Percentiles rank a stretch among this genome's conserved stretches.
These are phyloP conservation scores for Thera obeliscata DNA, from an alignment of 2,888 invertebrate species.

Conservation along the genomic window DNA sequence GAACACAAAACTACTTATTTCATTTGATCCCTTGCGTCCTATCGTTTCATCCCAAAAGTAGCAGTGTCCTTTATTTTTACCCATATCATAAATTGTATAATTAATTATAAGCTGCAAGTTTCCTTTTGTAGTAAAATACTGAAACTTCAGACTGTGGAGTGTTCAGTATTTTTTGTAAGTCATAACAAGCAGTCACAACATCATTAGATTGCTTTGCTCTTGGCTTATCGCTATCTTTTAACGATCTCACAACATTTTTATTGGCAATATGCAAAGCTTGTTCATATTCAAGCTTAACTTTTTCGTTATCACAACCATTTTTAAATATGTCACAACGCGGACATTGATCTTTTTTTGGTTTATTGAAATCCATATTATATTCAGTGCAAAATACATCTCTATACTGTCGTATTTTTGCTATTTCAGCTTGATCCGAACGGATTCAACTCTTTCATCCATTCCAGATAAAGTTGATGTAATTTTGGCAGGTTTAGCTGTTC, in stretches of 20 bases:
- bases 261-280: constrained; percentile 24
- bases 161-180: constrained; percentile 23
- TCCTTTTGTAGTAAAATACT: background rate
- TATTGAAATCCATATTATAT: constrained; percentile 5
- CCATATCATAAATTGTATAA: background rate
- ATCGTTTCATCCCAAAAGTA: constrained; percentile 20
- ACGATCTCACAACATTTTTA: constrained; percentile 24
- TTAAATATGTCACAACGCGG: constrained; percentile 18
- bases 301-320: constrained; percentile 5
- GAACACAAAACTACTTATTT: constrained; percentile 22
- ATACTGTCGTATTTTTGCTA: background rate
- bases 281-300: constrained; percentile 19
- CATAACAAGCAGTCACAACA: constrained; percentile 21
- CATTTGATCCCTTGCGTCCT: constrained; percentile 20
- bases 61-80: constrained; percentile 13
- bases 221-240: constrained; percentile 17
- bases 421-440: background rate
- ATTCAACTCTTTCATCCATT: background rate
- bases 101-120: background rate
- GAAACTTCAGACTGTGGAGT: background rate
- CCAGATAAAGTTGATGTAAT: background rate
- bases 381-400: background rate
- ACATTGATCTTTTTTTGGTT: constrained; percentile 22
- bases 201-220: constrained; percentile 18
- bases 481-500: background rate